Percentiles rank a stretch among this genome's conserved stretches.
phyloP scores from a whole-genome alignment of 2,113 vertebrate species.

The Natator depressus region DNA sequence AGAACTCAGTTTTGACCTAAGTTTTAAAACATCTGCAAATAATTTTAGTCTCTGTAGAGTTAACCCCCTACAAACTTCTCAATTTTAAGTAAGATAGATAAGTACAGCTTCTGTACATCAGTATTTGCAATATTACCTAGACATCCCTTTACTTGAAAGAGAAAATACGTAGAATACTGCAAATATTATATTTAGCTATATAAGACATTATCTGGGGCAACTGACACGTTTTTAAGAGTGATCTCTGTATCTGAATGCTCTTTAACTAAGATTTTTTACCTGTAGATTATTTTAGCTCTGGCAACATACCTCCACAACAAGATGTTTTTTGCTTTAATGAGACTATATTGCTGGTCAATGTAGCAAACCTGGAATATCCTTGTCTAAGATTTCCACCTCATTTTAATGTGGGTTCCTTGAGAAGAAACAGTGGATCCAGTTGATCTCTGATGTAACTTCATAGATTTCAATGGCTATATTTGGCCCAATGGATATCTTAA shows the following conservation, averaged over 20 bases:
- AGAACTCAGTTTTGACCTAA: neutral
- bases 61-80: neutral
- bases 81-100: neutral
- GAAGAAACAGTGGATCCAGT: neutral
- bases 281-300: neutral
- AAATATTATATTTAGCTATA: neutral
- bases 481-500: neutral
- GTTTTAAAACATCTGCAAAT: neutral
- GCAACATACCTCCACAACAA: neutral
- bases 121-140: neutral
- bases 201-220: neutral
- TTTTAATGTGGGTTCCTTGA: neutral
- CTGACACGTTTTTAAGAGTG: neutral
- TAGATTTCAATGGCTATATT: neutral
- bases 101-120: neutral
- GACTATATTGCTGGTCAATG: neutral
- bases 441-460: neutral
- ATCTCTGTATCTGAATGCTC: neutral
- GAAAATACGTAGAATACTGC: neutral
- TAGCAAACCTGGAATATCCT: neutral
- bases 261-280: neutral
- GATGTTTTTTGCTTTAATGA: neutral
- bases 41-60: neutral
- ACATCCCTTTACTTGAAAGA: neutral
- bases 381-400: neutral